phyloP scores from a whole-genome alignment of 2,888 invertebrate genomes.

The Parnassius orleans region DNA sequence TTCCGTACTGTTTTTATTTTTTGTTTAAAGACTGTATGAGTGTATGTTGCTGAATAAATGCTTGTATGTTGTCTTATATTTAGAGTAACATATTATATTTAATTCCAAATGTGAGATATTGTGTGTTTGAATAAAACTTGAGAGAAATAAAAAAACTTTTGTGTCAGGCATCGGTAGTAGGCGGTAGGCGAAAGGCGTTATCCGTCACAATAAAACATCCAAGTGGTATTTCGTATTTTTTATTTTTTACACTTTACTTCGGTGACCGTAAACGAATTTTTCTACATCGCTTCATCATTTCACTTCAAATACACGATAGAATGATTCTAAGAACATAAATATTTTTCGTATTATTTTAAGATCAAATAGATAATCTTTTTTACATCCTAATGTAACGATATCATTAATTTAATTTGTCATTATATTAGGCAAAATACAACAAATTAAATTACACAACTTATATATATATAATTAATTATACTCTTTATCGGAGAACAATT shows the following conservation, averaged over 20 bases:
- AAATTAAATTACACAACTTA: conserved; percentile 78
- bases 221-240: conserved; percentile 73
- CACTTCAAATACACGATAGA: conserved; percentile 74
- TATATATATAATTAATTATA: conserved; percentile 64
- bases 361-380: conserved; percentile 82
- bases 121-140: background rate
- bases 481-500: conserved; percentile 74
- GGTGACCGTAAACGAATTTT: conserved; percentile 79
- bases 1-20: no score
- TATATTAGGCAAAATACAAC: conserved; percentile 76
- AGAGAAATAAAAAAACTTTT: conserved; percentile 10
- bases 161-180: conserved; percentile 2
- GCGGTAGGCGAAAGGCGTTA: conserved; percentile 32
- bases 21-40: no score
- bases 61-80: no score
- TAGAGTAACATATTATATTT: no score
- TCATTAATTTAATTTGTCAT: conserved; percentile 72
- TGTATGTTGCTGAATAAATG: no score
- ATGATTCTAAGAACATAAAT: conserved; percentile 80
- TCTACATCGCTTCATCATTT: conserved; percentile 76
- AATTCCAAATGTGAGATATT: background rate
- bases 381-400: conserved; percentile 80
- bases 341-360: conserved; percentile 78
- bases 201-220: conserved; percentile 58
- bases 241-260: conserved; percentile 79